Base-by-base conservation (phyloP, 2,888 invertebrate genomes). In the Mimumesa dahlbomi region DNA sequence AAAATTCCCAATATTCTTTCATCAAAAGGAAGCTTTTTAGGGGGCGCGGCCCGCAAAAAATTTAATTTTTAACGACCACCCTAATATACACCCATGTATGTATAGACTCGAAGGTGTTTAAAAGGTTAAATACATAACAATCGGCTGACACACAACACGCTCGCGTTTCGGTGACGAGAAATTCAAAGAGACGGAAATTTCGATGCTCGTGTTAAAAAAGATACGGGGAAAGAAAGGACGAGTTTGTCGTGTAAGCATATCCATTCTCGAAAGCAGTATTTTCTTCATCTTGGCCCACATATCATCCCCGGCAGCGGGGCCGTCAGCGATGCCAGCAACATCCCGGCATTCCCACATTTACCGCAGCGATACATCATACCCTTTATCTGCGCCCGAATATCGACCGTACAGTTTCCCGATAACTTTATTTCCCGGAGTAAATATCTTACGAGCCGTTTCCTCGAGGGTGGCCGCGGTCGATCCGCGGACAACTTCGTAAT, bases 361-460 rank as follows among this genome's bases (percentile, higher is more conserved):
- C 58, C 59, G 31, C 66, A 59, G 54, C 59, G 49, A 54, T 59
- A 69, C 59, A 54, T 69, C 66, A 66, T 48, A 42, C 16, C 43
- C 59, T 66, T 69, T 69, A 34, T 57, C 68, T 29, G 48, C 16
- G 34, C 5, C 31, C 49, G 45, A 67, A 67, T 75, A 74, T 63
- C 57, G 62, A 59, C 61, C 53, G 43, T 54, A 5, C 21, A 45
- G n/a, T 46, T 25, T 42, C 14, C 21, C 21, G 48, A 57, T 63
- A 58, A 62, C 57, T 54, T 61, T 73, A 73, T 57, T 64, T 61
- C 50, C 40, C 38, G 5, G 19, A 45, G 54, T 40, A 65, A 73
- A 52, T 43, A 34, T 25, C 21, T 29, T 14, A 25, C 36, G n/a
- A 18, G 57, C 25, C 45, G 62, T 38, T 66, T 48, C 42, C 46